phyloP scores from a whole-genome alignment of 35 echinoderm and acorn worm species.

The Anneissia japonica region DNA sequence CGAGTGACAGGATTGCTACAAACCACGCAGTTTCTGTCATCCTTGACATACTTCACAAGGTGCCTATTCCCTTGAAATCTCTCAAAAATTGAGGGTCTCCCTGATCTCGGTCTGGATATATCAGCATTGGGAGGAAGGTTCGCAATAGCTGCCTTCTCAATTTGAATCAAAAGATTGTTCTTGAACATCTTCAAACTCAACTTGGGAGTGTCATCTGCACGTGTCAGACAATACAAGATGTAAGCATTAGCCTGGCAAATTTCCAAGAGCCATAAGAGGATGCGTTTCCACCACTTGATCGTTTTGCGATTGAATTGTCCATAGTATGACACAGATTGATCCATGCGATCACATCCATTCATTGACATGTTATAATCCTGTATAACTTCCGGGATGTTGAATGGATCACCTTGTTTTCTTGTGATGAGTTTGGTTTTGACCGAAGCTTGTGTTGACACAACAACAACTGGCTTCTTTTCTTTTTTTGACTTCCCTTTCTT shows the following conservation, averaged over 20 bases:
- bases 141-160: not conserved
- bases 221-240: slow-evolving; percentile 1
- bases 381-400: slow-evolving; percentile 12
- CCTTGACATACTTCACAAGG: not conserved
- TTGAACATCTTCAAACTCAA: slow-evolving; percentile 14
- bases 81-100: not conserved
- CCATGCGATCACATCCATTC: slow-evolving; percentile 25
- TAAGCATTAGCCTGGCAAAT: slow-evolving; percentile 7
- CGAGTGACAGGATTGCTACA: not conserved
- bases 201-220: not conserved
- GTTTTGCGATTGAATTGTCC: slow-evolving; percentile 19
- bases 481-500: slow-evolving; percentile 3
- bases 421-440: not conserved
- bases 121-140: not conserved
- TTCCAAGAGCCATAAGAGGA: slow-evolving; percentile 20
- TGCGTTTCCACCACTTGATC: not conserved
- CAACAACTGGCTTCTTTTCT: slow-evolving; percentile 1
- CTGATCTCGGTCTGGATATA: not conserved
- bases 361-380: slow-evolving; percentile 10
- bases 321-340: slow-evolving; percentile 29
- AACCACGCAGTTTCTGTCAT: slow-evolving; percentile 26
- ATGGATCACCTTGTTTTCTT: not conserved
- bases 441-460: slow-evolving; percentile 23
- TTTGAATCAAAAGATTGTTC: slow-evolving; percentile 1
- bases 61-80: slow-evolving; percentile 25